Percentiles rank a stretch among this genome's conserved stretches.
These are phyloP conservation scores for Stenotaenia linearis DNA, from an alignment of 2,888 invertebrate species.

Conservation along the genomic window DNA sequence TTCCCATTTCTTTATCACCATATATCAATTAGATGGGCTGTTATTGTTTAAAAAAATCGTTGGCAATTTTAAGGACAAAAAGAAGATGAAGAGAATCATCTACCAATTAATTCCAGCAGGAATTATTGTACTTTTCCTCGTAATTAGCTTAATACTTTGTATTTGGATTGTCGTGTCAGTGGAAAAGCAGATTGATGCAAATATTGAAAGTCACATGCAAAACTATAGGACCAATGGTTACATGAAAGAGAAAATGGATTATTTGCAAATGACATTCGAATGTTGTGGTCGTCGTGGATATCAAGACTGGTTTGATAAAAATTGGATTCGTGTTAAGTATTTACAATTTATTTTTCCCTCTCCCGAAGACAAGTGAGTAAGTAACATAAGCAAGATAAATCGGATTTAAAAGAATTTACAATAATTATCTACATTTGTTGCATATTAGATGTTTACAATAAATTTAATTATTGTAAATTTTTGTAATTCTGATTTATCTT, in stretches of 20 bases:
- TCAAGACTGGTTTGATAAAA: neutral
- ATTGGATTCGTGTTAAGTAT: constrained; percentile 4
- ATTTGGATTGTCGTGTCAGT: neutral
- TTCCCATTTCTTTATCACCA: neutral
- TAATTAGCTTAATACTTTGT: neutral
- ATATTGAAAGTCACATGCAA: neutral
- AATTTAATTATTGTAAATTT: no score
- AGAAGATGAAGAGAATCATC: neutral
- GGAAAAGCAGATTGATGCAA: neutral
- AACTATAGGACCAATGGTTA: neutral
- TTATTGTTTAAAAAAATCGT: neutral
- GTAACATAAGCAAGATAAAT: no score
- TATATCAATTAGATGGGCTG: neutral
- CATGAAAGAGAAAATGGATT: constrained; percentile 8
- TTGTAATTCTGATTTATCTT: no score
- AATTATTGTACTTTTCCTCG: neutral
- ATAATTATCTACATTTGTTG: neutral
- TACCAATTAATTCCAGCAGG: neutral
- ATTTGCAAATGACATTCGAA: neutral
- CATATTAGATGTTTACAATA: neutral
- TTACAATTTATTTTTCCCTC: neutral
- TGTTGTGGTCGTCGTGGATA: neutral
- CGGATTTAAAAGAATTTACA: no score
- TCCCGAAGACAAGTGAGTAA: neutral
- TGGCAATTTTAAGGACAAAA: neutral